Evolutionary conservation across 2,113 vertebrate genomes (phyloP), one percentile per base, ranked within the genome.

Genomic region (Cheilinus undulatus): DNA sequence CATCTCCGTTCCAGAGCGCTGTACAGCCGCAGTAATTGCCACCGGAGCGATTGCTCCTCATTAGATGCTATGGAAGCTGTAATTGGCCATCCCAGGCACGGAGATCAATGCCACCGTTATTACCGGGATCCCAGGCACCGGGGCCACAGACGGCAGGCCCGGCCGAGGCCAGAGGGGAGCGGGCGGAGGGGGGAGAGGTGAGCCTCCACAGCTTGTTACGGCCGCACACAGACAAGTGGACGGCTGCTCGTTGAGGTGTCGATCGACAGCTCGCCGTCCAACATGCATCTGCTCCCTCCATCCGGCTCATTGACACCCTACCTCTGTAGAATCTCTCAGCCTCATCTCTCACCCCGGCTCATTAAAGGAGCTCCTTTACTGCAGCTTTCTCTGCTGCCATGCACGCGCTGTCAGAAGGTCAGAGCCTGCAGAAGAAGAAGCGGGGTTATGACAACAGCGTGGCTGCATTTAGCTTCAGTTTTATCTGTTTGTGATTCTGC

Each of bases 91-190:
- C 81, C 71, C 74, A 75, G 85, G 80, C 83, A 52, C 72, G 17
- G 53, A 59, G 78, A 92, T 93, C 93, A 91, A 93, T 92, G 88
- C 72, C 48, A 45, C 81, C 59, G 72, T 91, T 90, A 91, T 91
- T 92, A 90, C 76, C 66, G 50, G 72, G 69, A 83, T 77, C 69
- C 58, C 83, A 84, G 79, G 73, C 74, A 66, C 70, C 63, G 26
- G 2, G 63, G 69, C 62, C 84, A 69, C 63, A 71, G 83, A 83
- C 76, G 22, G 66, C 66, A 20, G 74, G 61, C 76, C 74, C 36
- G 4, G 69, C 30, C 17, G 11, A 28, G 86, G 82, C 78, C 82
- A 84, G 75, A 84, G 80, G 87, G 80, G 84, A 80, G 40, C 60
- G 19, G 42, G 24, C 5, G 23, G 22, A 12, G 48, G 15, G 48